phyloP scores from a whole-genome alignment of 53 echinoderm and acorn worm genomes.

The Paracentrotus lividus region DNA sequence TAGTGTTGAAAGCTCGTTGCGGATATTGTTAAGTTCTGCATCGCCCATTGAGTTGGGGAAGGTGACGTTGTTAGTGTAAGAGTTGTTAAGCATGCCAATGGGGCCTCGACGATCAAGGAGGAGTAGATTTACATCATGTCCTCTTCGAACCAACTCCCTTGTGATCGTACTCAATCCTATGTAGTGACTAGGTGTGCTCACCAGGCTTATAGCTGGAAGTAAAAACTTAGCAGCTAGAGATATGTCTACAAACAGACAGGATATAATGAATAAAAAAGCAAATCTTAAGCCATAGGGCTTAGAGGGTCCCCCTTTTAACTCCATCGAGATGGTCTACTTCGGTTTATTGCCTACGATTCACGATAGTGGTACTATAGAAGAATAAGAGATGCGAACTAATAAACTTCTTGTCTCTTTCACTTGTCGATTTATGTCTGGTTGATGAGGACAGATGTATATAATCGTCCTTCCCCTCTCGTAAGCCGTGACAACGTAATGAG shows the following conservation, averaged over 20 bases:
- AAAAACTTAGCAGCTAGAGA: slow-evolving; percentile 12
- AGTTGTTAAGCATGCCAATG: background rate
- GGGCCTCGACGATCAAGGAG: slow-evolving; percentile 36
- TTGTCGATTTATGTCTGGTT: background rate
- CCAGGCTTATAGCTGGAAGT: slow-evolving; percentile 43
- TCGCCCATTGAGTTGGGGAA: slow-evolving; percentile 44
- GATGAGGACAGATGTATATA: background rate
- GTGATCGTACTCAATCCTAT: slow-evolving; percentile 60
- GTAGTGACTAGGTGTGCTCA: slow-evolving; percentile 62
- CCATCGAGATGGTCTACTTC: background rate
- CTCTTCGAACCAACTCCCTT: slow-evolving; percentile 29
- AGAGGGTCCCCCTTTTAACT: background rate
- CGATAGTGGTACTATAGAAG: too few relatives aligned
- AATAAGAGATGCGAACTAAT: too few relatives aligned
- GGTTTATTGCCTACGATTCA: too few relatives aligned
- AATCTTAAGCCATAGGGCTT: background rate
- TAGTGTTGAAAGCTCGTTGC: background rate
- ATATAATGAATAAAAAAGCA: background rate
- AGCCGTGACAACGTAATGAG: background rate
- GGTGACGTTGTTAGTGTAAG: slow-evolving; percentile 47
- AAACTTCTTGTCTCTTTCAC: background rate
- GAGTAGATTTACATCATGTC: slow-evolving; percentile 68
- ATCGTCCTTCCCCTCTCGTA: background rate
- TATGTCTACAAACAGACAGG: background rate
- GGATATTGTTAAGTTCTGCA: background rate